Evolutionary conservation across 2,113 vertebrate genomes (phyloP).

Genomic region (Actenoides lindsayi): DNA sequence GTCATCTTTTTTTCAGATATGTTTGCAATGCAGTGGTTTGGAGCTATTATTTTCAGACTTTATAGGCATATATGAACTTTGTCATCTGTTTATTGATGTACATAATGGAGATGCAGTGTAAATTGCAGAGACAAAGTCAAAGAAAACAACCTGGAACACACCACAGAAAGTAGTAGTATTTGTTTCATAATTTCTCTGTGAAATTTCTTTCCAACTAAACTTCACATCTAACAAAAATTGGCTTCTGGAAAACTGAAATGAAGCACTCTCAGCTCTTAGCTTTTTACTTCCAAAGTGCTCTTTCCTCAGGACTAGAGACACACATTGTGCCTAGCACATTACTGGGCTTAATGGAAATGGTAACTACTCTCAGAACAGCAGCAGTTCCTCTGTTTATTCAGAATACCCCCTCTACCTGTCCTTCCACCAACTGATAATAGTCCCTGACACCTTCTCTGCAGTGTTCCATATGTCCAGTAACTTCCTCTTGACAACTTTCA

Average conservation of each 20-base stretch:
- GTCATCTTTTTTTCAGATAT: neutral
- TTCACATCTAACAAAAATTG: neutral
- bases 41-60: neutral
- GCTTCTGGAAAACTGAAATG: neutral
- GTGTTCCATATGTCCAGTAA: neutral
- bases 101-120: neutral
- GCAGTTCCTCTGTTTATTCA: neutral
- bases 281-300: neutral
- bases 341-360: rapidly evolving
- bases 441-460: neutral
- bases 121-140: neutral
- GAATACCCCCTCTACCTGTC: neutral
- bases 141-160: neutral
- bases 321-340: neutral
- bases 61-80: neutral
- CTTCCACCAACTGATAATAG: neutral
- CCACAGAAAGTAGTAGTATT: neutral
- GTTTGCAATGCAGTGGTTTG: neutral
- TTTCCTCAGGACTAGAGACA: neutral
- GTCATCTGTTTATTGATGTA: neutral
- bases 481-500: neutral
- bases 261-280: neutral
- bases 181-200: neutral
- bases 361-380: neutral
- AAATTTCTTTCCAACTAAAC: neutral